Evolutionary conservation across 2,113 vertebrate genomes (phyloP), one percentile per base, ranked within the genome.

Genomic region (Cryptoleucopteryx plumbea): DNA sequence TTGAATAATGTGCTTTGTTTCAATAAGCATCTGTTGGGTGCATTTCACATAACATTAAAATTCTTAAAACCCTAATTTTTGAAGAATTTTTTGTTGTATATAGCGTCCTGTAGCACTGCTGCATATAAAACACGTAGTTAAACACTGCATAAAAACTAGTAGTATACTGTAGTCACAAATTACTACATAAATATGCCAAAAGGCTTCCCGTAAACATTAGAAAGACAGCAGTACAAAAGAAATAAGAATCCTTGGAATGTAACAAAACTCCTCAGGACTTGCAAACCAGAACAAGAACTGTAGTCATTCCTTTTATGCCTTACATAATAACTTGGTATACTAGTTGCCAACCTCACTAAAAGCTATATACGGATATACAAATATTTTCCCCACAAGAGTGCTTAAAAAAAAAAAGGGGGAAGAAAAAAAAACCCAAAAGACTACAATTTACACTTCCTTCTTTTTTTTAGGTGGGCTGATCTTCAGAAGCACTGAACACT

Each of bases 221-320:
- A 92, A 79, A 94, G 47, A 71, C n/a, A 77, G 16, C 85, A 65
- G 20, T 32, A 82, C 11, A 78, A 90, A 87, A 79, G 36, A 91
- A 91, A 25, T 25, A 92, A 85, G 73, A 85, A 85, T 79, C 43
- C 14, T 71, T 90, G 90, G 85, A 94, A 87, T 79, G 73, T 13
- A 90, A 82, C 59, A 16, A 82, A 85, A 73, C 48, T 85, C 38
- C 59, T 77, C 36, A 52, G 62, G 40, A 80, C 58, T 70, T 86
- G 67, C 29, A 71, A 92, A 79, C n/a, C 6, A 1, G 38, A 88
- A 82, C 32, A 90, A 27, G 22, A 72, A 82, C n/a, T 68, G 56
- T 45, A 74, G 42, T 45, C 59, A 23, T 7, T 66, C 21, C 67
- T 47, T 82, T 87, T 67, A 53, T 36, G 13, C 53, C n/a, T 62